Percentiles rank a stretch among this genome's conserved stretches.
These are phyloP conservation scores for Torymus tubicola DNA, from an alignment of 2,888 invertebrate genomes.

Conservation along the genomic window DNA sequence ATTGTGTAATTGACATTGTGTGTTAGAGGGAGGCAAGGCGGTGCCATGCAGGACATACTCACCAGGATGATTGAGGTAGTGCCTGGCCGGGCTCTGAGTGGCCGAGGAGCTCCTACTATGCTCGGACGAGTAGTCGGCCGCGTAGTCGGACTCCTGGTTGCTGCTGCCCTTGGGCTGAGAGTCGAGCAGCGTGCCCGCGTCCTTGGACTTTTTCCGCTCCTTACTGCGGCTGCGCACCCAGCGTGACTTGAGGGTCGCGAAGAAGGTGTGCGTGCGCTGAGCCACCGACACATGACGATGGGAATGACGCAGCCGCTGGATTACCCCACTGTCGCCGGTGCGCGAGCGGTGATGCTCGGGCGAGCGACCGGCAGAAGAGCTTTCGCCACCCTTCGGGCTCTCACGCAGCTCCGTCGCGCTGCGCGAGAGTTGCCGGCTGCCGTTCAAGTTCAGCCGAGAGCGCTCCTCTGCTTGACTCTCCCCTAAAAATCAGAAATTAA, in stretches of 20 bases:
- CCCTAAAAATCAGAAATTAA: background rate
- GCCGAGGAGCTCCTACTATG: constrained; percentile 83
- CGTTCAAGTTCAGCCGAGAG: constrained; percentile 69
- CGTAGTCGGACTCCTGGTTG: constrained; percentile 80
- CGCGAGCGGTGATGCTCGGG: constrained; percentile 72
- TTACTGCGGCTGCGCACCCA: constrained; percentile 86
- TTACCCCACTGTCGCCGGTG: constrained; percentile 54
- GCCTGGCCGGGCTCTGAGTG: constrained; percentile 86
- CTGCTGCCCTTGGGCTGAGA: constrained; percentile 67
- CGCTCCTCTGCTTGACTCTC: constrained; percentile 28
- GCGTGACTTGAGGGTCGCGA: constrained; percentile 88
- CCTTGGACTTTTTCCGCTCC: constrained; percentile 82
- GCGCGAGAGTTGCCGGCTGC: constrained; percentile 85
- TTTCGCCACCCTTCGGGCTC: constrained; percentile 78
- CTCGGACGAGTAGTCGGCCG: constrained; percentile 88
- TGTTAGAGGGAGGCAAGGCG: too few relatives aligned
- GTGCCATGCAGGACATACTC: constrained; percentile 34
- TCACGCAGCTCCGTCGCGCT: constrained; percentile 85
- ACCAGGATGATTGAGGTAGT: constrained; percentile 81
- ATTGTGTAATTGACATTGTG: too few relatives aligned
- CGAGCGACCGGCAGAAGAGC: constrained; percentile 77
- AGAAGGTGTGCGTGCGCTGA: constrained; percentile 89
- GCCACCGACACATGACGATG: constrained; percentile 84
- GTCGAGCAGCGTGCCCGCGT: constrained; percentile 74
- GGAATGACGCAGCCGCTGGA: constrained; percentile 74